Evolutionary conservation across 2,888 invertebrate genomes (phyloP), one percentile per base, ranked within the genome.

Genomic region (Andrena fulva): DNA sequence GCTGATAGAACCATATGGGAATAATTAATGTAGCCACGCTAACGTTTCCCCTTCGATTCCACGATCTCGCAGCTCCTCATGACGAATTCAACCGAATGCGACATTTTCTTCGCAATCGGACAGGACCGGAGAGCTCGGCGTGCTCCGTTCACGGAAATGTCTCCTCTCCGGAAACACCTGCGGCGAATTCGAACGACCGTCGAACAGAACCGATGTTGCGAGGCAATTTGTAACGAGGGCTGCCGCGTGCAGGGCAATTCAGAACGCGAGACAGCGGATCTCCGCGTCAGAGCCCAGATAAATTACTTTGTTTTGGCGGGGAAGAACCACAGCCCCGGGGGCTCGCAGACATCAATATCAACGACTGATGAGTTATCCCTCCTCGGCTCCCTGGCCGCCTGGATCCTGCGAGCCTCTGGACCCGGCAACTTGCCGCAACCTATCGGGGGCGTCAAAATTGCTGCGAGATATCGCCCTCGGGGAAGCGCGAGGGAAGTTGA

Each of bases 251-350:
- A 7, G 29, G 16, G 54, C 56, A 76, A 80, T 80, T 66, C 66
- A 20, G 74, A 77, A 77, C 79, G 83, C 78, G 76, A 85, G 77
- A 79, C 79, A 82, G 52, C 72, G 78, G 74, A 80, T 82, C 85
- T 56, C 48, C 70, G 60, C 73, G 78, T 86, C 75, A 82, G 76
- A 79, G 60, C 29, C 60, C 74, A 83, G 89, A 89, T 78, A 88
- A 85, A 89, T 88, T 83, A 84, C 89, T 88, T 88, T 88, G 87
- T 88, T 88, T 89, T 89, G 82, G 75, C 78, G 70, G 69, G 50
- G 72, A 82, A 60, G 66, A 84, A 84, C 85, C 84, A 24, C 86
- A 80, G 82, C 77, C 76, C 54, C 59, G 29, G 50, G 42, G 67
- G 68, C 70, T 52, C n/a, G 50, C 59, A 52, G 77, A 64, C 86